Evolutionary conservation across 2,888 invertebrate genomes (phyloP).

Genomic region (Nomada flava): DNA sequence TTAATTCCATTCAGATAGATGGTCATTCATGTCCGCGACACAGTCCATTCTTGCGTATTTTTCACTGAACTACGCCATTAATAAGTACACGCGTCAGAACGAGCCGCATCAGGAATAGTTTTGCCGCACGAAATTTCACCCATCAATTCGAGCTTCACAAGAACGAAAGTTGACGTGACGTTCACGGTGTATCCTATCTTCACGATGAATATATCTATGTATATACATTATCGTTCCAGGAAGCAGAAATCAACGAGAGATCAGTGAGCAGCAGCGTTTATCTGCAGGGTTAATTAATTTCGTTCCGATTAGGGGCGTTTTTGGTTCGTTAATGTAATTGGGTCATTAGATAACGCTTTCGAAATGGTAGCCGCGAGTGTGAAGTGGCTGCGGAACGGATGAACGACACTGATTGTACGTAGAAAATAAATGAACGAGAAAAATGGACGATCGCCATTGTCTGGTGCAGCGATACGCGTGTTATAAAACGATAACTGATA

Average conservation of each 20-base stretch:
- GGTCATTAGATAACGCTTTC: constrained; percentile 73
- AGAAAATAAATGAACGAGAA: constrained; percentile 33
- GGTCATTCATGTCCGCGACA: constrained; percentile 62
- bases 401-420: constrained; percentile 52
- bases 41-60: constrained; percentile 31
- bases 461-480: constrained; percentile 8
- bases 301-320: constrained; percentile 64
- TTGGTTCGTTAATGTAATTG: constrained; percentile 74
- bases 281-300: constrained; percentile 69
- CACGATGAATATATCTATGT: not conserved
- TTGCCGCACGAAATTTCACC: not conserved
- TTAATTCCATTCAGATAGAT: constrained; percentile 72
- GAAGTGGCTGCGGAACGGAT: constrained; percentile 48
- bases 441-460: constrained; percentile 26
- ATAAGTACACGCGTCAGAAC: not conserved
- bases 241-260: constrained; percentile 47
- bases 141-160: not conserved
- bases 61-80: not conserved
- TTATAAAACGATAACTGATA: constrained; percentile 51
- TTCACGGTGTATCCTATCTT: not conserved
- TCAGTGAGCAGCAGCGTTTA: constrained; percentile 34
- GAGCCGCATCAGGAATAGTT: not conserved
- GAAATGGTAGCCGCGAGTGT: constrained; percentile 41
- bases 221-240: constrained; percentile 20
- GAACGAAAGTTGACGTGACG: not conserved